Conservation (phyloP, 2,113 vertebrate species). For the Ursus arctos region DNA sequence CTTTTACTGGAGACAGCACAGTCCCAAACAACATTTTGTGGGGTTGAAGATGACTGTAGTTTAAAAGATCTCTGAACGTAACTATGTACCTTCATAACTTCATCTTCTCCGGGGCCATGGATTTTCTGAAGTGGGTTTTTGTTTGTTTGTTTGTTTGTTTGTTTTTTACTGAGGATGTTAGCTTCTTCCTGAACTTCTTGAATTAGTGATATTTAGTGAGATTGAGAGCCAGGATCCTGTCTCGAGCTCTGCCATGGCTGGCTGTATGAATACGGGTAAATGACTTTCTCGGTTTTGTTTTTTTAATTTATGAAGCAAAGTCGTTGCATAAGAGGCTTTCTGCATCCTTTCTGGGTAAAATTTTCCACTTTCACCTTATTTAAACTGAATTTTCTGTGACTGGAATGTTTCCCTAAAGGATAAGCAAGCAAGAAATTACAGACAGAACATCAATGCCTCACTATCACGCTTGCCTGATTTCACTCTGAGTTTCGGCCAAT, state of each 20-base stretch:
- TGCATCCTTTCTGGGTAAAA: background rate
- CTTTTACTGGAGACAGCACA: background rate
- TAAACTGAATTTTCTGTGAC: background rate
- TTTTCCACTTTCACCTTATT: background rate
- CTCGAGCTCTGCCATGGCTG: accelerated
- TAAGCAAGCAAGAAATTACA: background rate
- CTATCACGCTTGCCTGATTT: background rate
- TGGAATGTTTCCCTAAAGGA: background rate
- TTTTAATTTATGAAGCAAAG: background rate
- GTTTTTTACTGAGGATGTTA: background rate
- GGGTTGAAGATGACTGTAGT: background rate
- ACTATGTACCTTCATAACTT: background rate
- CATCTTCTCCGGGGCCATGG: background rate
- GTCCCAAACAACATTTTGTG: background rate
- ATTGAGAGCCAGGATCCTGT: background rate
- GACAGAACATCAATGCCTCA: background rate
- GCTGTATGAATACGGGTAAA: background rate
- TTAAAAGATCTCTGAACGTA: background rate
- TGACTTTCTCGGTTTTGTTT: background rate
- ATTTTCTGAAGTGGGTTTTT: background rate
- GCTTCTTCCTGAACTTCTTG: background rate
- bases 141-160: background rate
- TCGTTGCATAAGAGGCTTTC: background rate
- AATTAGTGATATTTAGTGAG: background rate
- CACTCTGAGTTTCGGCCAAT: background rate